Base-by-base conservation (phyloP, 2,797 vertebrate genomes). In the Tinamus major region DNA sequence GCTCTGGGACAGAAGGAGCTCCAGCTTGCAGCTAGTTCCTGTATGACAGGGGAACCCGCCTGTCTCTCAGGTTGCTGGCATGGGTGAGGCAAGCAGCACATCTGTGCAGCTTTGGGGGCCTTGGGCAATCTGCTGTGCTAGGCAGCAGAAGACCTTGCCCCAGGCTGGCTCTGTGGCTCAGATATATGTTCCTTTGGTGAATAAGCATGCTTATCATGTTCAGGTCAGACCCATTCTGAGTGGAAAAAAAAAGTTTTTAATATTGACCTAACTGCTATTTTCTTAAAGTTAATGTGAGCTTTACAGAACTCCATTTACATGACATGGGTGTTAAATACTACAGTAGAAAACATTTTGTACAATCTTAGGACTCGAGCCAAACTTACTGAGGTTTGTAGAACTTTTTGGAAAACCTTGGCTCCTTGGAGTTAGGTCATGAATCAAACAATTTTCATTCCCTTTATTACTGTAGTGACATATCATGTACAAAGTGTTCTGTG, bases 51-150 rank as follows among this genome's bases (percentile, higher is more conserved):
- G 53, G 13, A 48, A 41, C 53, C 31, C 79, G 14, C 24, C 24
- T 72, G 33, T 10, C 39, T 71, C 15, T 89, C 37, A 4, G 4
- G 17, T 12, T 31, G 31, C 33, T 89, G 41, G 10, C 44, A 49
- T 2, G 15, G 49, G 62, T 10, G 15, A 72, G 31, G 31, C 19
- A 87, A 94, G 15, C 12, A 68, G 44, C 39, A 69, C 74, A 77
- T 10, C 46, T 23, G 3, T 13, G 37, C 10, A 7, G 27, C 27
- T 85, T 91, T 44, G 49, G 51, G 51, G 0, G 0, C 18, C 18
- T 41, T 58, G 65, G 79, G 59, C 33, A 84, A 81, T 26, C 24
- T 91, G 35, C 58, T 68, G 14, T 61, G 75, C 13, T 77, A 13
- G 26, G 29, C 31, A 37, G 2, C 7, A 85, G 44, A 37, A 49